These are phyloP conservation scores for Scomberomorus guttatus DNA, from an alignment of 2,797 vertebrate genomes.

Conservation along the genomic window DNA sequence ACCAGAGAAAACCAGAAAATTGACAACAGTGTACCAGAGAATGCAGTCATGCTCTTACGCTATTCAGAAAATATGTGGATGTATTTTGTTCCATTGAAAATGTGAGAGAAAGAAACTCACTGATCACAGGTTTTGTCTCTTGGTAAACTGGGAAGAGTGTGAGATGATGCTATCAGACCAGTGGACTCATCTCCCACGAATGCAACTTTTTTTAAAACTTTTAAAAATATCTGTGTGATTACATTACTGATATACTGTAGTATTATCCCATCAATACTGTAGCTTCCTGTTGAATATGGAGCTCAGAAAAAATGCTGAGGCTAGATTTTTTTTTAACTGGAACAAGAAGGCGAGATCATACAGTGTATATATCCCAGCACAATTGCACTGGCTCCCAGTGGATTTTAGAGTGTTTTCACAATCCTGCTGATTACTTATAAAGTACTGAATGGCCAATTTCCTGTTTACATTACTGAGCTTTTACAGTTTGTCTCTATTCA, in stretches of 20 bases:
- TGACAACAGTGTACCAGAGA: neutral
- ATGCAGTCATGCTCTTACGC: neutral
- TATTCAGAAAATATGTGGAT: neutral
- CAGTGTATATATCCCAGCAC: conserved; percentile 22
- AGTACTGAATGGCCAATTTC: conserved; percentile 47
- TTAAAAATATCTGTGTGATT: conserved; percentile 14
- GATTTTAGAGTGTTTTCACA: conserved; percentile 33
- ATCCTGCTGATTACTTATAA: conserved; percentile 42
- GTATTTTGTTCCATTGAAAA: too few species aligned
- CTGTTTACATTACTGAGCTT: conserved; percentile 45
- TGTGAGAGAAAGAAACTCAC: neutral
- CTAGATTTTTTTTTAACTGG: conserved; percentile 14
- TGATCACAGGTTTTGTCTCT: neutral
- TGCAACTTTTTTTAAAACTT: conserved; percentile 3
- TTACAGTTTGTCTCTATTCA: conserved; percentile 22
- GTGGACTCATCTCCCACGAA: neutral
- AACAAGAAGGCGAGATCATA: conserved; percentile 19
- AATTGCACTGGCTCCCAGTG: conserved; percentile 26
- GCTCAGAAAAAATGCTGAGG: conserved; percentile 22
- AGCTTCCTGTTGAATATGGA: conserved; percentile 28
- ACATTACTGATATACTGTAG: neutral
- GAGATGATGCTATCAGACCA: neutral
- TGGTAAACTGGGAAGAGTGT: neutral
- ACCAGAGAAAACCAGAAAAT: neutral
- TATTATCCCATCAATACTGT: conserved; percentile 1